Conservation (phyloP, 2,888 invertebrate species). For the Abscondita cerata region DNA sequence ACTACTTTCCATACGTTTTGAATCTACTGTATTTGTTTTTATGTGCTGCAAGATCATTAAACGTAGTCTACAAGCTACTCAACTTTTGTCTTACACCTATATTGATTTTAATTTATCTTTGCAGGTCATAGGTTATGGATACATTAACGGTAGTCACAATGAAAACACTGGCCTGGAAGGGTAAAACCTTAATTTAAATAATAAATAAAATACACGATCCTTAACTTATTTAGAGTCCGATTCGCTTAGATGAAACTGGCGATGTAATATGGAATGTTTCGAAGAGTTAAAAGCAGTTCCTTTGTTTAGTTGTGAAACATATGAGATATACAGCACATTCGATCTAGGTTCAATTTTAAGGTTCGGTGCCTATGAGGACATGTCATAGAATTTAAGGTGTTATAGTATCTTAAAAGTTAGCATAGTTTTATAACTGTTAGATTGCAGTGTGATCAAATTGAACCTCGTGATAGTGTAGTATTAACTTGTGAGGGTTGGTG, state of each 20-base stretch:
- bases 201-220: not conserved
- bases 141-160: conserved; percentile 55
- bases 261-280: conserved; percentile 70
- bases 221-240: conserved; percentile 52
- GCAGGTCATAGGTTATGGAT: conserved; percentile 61
- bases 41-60: no score
- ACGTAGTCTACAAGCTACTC: not conserved
- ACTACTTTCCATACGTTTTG: no score
- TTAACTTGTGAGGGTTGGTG: conserved; percentile 70
- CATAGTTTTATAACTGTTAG: not conserved
- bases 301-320: conserved; percentile 73
- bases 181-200: conserved; percentile 47
- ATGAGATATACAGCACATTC: conserved; percentile 61
- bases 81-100: not conserved
- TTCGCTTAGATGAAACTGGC: conserved; percentile 67
- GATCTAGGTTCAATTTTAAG: conserved; percentile 58
- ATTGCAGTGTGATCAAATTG: conserved; percentile 50
- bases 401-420: not conserved
- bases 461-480: conserved; percentile 62
- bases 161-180: conserved; percentile 62
- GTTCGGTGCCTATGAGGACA: conserved; percentile 70
- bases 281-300: conserved; percentile 64
- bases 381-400: conserved; percentile 68
- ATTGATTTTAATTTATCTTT: conserved; percentile 36
- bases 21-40: no score